Percentiles rank a stretch among this genome's conserved stretches.
Evolutionary conservation across 2,888 invertebrate genomes (phyloP).

Genomic region (Thecocarcelia acutangulata): DNA sequence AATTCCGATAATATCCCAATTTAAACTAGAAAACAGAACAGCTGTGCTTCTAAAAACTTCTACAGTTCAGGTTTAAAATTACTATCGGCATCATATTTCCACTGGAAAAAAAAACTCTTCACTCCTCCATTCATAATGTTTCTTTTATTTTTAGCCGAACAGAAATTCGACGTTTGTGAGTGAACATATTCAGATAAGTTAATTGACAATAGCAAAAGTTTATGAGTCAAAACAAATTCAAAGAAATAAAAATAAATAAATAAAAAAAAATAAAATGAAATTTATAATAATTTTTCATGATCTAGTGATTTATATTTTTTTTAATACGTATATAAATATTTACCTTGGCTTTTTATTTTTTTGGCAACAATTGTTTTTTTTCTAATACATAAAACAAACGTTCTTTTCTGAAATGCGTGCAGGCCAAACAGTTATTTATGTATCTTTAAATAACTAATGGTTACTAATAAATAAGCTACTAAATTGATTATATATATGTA

Average conservation of each 20-base stretch:
- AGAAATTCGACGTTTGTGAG: slow-evolving; percentile 9
- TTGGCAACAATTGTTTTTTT: slow-evolving; percentile 27
- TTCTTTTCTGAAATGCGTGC: not conserved
- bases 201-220: slow-evolving; percentile 65
- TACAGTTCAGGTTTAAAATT: no score
- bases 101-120: no score
- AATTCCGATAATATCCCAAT: no score
- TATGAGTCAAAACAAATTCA: slow-evolving; percentile 27
- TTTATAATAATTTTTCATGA: slow-evolving; percentile 43
- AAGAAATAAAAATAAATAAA: no score
- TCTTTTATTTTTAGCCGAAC: not conserved
- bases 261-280: no score
- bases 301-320: slow-evolving; percentile 27
- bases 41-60: no score
- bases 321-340: slow-evolving; percentile 14
- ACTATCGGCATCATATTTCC: no score
- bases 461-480: not conserved
- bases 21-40: no score
- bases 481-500: no score
- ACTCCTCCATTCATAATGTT: not conserved
- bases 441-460: not conserved
- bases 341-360: slow-evolving; percentile 21
- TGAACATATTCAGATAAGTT: slow-evolving; percentile 16
- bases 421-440: slow-evolving; percentile 16
- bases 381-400: not conserved